phyloP scores from a whole-genome alignment of 2,797 vertebrate species.

The Halcyon badia region DNA sequence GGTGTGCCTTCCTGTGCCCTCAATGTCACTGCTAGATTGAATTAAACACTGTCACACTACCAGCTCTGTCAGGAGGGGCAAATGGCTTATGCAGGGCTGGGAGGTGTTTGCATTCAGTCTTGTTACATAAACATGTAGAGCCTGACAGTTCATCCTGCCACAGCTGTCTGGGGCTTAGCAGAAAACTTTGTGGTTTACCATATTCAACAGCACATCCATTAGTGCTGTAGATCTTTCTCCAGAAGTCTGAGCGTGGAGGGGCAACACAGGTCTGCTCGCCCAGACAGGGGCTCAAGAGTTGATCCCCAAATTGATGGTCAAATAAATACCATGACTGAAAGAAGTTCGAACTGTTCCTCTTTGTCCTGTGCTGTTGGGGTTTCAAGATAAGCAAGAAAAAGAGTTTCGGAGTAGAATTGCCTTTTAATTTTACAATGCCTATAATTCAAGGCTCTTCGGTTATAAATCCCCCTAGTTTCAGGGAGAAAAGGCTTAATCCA shows the following conservation, averaged over 20 bases:
- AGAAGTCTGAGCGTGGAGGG: not conserved
- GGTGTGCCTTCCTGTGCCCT: accelerated
- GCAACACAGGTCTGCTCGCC: not conserved
- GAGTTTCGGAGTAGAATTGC: not conserved
- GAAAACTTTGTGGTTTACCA: not conserved
- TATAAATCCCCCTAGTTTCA: conserved; percentile 19
- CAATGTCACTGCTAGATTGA: not conserved
- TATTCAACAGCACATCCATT: not conserved
- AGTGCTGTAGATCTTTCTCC: not conserved
- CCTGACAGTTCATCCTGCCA: accelerated
- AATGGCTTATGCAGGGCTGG: not conserved
- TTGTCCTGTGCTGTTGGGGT: not conserved
- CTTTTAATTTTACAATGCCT: conserved; percentile 30
- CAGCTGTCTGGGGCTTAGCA: accelerated
- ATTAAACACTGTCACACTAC: not conserved
- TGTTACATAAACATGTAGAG: accelerated
- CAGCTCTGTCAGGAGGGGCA: not conserved
- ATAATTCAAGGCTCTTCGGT: not conserved
- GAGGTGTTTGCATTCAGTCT: not conserved
- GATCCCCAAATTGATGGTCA: not conserved
- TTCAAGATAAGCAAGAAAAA: conserved; percentile 4
- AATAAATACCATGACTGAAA: not conserved
- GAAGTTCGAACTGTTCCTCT: not conserved
- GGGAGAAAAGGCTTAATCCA: conserved; percentile 20
- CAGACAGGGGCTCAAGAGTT: not conserved